These are phyloP conservation scores for Dufourea novaeangliae DNA, from an alignment of 1,140 invertebrate genomes.

Conservation along the genomic window DNA sequence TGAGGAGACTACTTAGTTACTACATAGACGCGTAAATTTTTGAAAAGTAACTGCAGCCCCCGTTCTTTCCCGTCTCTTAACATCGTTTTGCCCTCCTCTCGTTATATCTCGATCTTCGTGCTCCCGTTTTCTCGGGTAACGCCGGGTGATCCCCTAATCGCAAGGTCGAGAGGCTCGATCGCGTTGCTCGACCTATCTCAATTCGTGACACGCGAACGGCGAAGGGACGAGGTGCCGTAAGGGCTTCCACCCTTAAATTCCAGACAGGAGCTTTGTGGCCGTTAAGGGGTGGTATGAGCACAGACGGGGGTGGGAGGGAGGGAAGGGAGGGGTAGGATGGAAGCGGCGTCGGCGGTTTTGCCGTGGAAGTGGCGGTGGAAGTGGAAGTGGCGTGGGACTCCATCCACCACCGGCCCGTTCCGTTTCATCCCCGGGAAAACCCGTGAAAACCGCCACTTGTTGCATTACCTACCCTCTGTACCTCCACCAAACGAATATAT, in stretches of 20 bases:
- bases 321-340: too few species aligned
- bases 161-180: slow-evolving; percentile 65
- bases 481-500: slow-evolving; percentile 71
- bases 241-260: slow-evolving; percentile 74
- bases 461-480: slow-evolving; percentile 75
- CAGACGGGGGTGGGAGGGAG: too few species aligned
- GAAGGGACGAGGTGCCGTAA: slow-evolving; percentile 61
- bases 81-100: too few species aligned
- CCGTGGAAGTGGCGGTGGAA: slow-evolving; percentile 51
- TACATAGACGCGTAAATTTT: too few species aligned
- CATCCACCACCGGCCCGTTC: slow-evolving; percentile 66
- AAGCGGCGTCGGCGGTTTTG: slow-evolving; percentile 61
- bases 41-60: too few species aligned
- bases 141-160: slow-evolving; percentile 54
- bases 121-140: neutral
- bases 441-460: slow-evolving; percentile 82
- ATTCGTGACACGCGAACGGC: slow-evolving; percentile 53
- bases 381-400: slow-evolving; percentile 72
- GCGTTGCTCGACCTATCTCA: slow-evolving; percentile 69
- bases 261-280: slow-evolving; percentile 68
- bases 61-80: neutral
- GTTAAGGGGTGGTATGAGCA: slow-evolving; percentile 62
- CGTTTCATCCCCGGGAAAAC: slow-evolving; percentile 80
- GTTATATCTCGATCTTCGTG: neutral
- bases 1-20: too few species aligned